Evolutionary conservation across 2,888 invertebrate genomes (phyloP).

Genomic region (Caenorhabditis afra): DNA sequence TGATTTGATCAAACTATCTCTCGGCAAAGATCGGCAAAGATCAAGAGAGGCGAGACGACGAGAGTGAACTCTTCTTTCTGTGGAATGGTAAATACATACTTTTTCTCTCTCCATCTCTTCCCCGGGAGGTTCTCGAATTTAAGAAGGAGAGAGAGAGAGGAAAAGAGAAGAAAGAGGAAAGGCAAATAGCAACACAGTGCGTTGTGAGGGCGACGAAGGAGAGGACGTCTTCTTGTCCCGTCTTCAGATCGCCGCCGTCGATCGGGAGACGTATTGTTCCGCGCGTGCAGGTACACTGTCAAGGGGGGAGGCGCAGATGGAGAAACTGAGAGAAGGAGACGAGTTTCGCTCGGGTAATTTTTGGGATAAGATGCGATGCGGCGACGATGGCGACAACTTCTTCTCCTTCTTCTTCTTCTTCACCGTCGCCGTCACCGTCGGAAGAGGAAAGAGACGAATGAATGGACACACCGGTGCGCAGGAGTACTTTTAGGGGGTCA

Average conservation of each 20-base stretch:
- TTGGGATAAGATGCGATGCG: conserved; percentile 21
- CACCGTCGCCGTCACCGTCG: not conserved
- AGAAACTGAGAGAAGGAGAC: conserved; percentile 21
- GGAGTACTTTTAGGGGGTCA: conserved; percentile 40
- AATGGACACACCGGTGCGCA: not conserved
- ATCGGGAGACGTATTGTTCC: conserved; percentile 39
- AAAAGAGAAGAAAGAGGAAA: conserved; percentile 31
- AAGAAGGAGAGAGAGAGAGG: conserved; percentile 11
- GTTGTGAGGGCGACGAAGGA: conserved; percentile 18
- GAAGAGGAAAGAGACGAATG: not conserved
- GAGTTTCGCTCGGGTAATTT: conserved; percentile 7
- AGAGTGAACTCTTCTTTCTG: too few relatives aligned
- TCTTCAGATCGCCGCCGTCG: conserved; percentile 19
- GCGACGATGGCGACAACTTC: not conserved
- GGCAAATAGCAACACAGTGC: conserved; percentile 40
- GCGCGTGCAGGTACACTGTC: conserved; percentile 42
- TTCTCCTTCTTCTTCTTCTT: too few relatives aligned
- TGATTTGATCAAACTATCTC: conserved; percentile 42
- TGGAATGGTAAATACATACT: too few relatives aligned
- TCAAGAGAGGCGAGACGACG: conserved; percentile 30
- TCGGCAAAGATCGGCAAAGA: conserved; percentile 10
- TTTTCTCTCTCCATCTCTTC: too few relatives aligned
- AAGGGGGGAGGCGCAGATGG: not conserved
- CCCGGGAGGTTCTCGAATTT: not conserved
- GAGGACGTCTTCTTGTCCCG: conserved; percentile 12